These are phyloP conservation scores for Leiothrix lutea DNA, from an alignment of 2,113 vertebrate genomes.

Conservation along the genomic window DNA sequence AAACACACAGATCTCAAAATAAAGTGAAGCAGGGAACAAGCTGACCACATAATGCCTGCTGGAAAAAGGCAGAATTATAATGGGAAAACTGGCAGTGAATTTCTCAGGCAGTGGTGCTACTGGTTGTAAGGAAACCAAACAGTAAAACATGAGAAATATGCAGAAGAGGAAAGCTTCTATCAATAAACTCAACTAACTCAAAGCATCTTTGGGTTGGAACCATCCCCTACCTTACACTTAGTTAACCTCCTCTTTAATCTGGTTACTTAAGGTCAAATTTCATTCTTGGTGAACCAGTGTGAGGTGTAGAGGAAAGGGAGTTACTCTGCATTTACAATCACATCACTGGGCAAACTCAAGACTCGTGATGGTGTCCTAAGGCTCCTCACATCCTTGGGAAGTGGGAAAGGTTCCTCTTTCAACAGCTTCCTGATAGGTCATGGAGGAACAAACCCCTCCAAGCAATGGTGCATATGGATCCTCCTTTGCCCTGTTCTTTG, in stretches of 20 bases:
- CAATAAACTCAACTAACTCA: not conserved
- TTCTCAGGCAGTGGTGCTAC: not conserved
- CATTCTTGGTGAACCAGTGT: not conserved
- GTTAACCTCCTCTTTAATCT: not conserved
- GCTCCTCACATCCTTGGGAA: not conserved
- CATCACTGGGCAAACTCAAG: not conserved
- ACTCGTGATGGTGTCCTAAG: not conserved
- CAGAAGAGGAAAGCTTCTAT: not conserved
- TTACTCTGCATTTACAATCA: not conserved
- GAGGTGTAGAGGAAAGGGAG: not conserved
- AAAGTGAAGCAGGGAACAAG: not conserved
- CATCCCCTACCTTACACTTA: not conserved
- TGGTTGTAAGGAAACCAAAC: not conserved
- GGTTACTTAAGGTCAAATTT: not conserved
- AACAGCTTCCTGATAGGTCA: not conserved
- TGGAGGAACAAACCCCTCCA: not conserved
- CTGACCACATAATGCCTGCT: not conserved
- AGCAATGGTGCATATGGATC: accelerated
- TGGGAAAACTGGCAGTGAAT: not conserved
- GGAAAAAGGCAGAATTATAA: not conserved
- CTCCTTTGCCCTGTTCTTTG: not conserved
- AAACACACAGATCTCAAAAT: not conserved
- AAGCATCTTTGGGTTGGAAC: not conserved
- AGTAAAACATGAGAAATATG: not conserved
- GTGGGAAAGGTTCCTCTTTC: not conserved